These are phyloP conservation scores for Camelus bactrianus DNA, from an alignment of 2,113 vertebrate genomes.

Conservation along the genomic window DNA sequence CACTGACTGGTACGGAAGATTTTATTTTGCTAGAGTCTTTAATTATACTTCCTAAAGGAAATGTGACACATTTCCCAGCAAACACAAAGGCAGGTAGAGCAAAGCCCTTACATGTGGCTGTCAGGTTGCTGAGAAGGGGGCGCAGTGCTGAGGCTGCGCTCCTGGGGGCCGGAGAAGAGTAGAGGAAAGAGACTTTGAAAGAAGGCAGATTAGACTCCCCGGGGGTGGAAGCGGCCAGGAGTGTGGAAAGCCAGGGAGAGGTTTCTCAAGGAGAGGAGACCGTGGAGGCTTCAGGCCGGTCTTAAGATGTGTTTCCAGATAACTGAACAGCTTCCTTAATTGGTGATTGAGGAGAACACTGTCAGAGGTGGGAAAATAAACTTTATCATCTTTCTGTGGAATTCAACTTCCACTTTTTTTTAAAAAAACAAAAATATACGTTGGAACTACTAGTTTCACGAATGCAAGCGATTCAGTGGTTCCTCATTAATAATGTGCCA, in stretches of 20 bases:
- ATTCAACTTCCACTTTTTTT: background rate
- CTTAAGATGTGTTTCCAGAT: background rate
- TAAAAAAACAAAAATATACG: background rate
- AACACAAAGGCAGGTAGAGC: conserved; percentile 13
- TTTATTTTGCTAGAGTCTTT: conserved; percentile 18
- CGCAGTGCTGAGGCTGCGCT: background rate
- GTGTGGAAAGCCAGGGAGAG: too few species aligned
- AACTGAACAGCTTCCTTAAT: background rate
- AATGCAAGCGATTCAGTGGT: background rate
- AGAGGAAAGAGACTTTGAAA: background rate
- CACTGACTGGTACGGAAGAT: background rate
- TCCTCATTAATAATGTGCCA: background rate
- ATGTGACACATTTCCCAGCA: background rate
- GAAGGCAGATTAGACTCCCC: background rate
- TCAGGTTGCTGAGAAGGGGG: background rate
- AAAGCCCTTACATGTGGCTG: background rate
- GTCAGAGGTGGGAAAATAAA: background rate
- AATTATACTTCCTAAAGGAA: background rate
- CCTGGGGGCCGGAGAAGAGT: background rate
- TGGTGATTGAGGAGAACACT: background rate
- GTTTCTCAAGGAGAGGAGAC: background rate
- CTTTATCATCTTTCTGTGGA: background rate
- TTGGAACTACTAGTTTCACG: background rate
- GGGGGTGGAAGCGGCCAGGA: background rate
- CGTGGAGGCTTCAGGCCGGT: background rate